Evolutionary conservation across 2,797 vertebrate species (phyloP), one percentile per base, ranked within the genome.

Genomic region (Channa striata): DNA sequence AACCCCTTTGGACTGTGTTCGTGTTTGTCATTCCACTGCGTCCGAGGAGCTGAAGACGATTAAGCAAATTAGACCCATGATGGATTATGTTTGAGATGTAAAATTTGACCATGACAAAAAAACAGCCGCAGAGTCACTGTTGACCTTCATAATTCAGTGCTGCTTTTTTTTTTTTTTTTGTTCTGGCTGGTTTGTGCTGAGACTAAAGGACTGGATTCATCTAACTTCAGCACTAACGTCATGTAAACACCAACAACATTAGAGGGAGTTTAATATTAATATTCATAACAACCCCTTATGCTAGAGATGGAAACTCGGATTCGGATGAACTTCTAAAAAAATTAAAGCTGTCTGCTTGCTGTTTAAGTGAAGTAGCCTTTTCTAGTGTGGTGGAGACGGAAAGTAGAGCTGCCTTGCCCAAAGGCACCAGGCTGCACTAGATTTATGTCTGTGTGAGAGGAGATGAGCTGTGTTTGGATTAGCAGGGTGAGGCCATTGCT

Each of bases 361-460:
- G 25, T 30, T 30, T 30, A 4, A 30, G 25, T 30, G 6, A 30
- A 30, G 25, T 30, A 30, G 25, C 25, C 25, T 30, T 30, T 30
- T 30, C 13, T 13, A 40, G 5, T 43, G n/a, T 12, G 37, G 37
- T 40, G 12, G 37, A 20, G 33, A 57, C 44, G 39, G 25, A 37
- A 47, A 19, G 43, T 6, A 30, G 16, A 10, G 48, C 46, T 16
- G 48, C 39, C 49, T 70, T 74, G 66, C 71, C 70, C 44, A 23
- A 19, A 44, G 10, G 42, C 63, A 14, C 2, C 36, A 17, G 34
- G n/a, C 44, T 1, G 14, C 14, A 34, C 4, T 11, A 16, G 43
- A 21, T 50, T 37, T 21, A 10, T 10, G 34, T 21, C 10, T 1
- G 4, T 11, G 25, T n/a, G 13, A 50, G 30, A 8, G 21, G 11